Evolutionary conservation across 2,797 vertebrate genomes (phyloP).

Genomic region (Zalophus californianus): DNA sequence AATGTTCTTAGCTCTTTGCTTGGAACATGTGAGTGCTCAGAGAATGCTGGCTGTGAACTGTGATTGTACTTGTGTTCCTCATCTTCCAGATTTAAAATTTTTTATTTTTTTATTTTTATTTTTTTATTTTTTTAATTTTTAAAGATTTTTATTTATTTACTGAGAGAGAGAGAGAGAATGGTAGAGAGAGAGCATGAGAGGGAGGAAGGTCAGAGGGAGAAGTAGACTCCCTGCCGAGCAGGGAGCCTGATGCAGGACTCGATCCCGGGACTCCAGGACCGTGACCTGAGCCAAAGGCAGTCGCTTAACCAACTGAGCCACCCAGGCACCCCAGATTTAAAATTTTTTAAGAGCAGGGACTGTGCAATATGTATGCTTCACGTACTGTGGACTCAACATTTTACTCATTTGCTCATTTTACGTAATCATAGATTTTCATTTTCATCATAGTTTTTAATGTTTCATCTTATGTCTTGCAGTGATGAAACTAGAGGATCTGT

Average conservation of each 20-base stretch:
- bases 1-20: background rate
- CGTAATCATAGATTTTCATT: background rate
- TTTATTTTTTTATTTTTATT: background rate
- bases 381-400: background rate
- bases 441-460: constrained; percentile 62
- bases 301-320: no score
- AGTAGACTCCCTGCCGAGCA: no score
- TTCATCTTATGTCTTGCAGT: constrained; percentile 86
- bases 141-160: no score
- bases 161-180: no score
- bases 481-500: constrained; percentile 86
- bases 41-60: background rate
- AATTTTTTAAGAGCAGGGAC: background rate
- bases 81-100: background rate
- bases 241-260: no score
- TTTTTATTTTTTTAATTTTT: no score
- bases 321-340: background rate
- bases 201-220: no score
- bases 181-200: no score
- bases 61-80: background rate
- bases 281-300: no score
- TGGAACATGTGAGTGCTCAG: background rate
- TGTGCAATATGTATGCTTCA: background rate
- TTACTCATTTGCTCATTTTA: background rate
- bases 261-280: no score